phyloP scores from a whole-genome alignment of 2,113 vertebrate species.

The Gambusia holbrooki region DNA sequence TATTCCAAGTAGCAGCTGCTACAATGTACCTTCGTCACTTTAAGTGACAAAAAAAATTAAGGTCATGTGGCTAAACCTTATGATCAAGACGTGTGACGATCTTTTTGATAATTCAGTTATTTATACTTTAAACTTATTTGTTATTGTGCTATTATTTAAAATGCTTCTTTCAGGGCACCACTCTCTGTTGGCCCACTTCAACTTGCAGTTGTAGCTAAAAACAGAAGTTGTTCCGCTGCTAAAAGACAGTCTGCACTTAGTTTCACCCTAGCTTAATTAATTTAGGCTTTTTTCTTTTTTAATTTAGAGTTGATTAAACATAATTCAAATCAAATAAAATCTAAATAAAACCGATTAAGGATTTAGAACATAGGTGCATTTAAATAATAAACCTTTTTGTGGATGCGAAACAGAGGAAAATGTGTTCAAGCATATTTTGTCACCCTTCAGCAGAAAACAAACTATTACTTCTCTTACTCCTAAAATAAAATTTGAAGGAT shows the following conservation, averaged over 20 bases:
- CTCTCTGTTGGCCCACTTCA: background rate
- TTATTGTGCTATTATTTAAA: background rate
- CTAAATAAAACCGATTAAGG: no score
- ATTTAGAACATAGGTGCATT: no score
- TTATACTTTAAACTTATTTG: background rate
- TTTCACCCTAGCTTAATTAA: background rate
- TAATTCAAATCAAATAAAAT: background rate
- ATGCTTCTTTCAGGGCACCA: background rate
- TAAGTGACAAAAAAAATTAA: no score
- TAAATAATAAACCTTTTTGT: no score
- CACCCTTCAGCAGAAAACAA: no score
- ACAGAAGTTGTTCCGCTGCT: background rate
- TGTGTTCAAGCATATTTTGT: no score
- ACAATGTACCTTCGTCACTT: background rate
- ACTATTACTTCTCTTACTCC: no score
- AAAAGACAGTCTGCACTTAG: background rate
- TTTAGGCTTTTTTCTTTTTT: background rate
- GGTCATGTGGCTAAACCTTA: no score
- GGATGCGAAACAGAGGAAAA: no score
- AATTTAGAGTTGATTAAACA: background rate
- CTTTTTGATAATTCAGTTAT: no score
- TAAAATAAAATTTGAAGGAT: background rate
- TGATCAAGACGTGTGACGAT: no score
- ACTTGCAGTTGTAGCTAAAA: background rate
- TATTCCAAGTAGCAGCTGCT: no score